A percentile compares a stretch with the other conserved stretches of the same genome.
These are phyloP conservation scores for Muscicapa adusta DNA, from an alignment of 2,113 vertebrate genomes.

Conservation along the genomic window DNA sequence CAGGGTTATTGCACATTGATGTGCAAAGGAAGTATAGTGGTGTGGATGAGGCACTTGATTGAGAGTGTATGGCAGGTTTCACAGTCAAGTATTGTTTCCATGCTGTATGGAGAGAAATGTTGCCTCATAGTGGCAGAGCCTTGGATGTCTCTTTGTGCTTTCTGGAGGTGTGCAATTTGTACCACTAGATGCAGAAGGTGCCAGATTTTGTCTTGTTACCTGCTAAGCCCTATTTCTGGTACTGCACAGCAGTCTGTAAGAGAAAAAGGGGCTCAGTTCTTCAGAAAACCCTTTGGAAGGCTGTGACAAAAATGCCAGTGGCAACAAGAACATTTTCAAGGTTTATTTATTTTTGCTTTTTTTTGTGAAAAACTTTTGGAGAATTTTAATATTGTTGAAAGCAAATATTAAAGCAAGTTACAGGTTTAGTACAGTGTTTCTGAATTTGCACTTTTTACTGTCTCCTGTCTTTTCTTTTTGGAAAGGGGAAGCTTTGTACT, in stretches of 20 bases:
- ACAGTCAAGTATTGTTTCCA: background rate
- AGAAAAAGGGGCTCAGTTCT: background rate
- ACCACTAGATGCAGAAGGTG: background rate
- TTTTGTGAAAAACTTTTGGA: background rate
- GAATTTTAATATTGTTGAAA: background rate
- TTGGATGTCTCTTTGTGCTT: background rate
- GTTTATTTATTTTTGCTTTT: background rate
- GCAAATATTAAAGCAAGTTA: background rate
- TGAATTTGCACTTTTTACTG: background rate
- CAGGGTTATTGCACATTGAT: background rate
- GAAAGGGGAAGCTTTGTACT: background rate
- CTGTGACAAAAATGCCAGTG: background rate
- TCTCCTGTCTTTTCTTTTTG: background rate
- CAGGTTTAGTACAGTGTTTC: background rate
- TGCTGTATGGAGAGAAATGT: accelerated
- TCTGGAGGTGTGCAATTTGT: background rate
- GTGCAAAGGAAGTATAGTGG: background rate
- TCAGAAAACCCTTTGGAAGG: background rate
- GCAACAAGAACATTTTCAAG: background rate
- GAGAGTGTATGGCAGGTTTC: background rate
- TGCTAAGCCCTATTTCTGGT: background rate
- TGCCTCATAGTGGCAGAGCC: background rate
- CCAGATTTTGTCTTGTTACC: background rate
- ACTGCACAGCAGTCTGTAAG: background rate
- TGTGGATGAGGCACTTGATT: background rate